Base-by-base conservation (phyloP, 2,113 vertebrate genomes). In the Crocuta crocuta region DNA sequence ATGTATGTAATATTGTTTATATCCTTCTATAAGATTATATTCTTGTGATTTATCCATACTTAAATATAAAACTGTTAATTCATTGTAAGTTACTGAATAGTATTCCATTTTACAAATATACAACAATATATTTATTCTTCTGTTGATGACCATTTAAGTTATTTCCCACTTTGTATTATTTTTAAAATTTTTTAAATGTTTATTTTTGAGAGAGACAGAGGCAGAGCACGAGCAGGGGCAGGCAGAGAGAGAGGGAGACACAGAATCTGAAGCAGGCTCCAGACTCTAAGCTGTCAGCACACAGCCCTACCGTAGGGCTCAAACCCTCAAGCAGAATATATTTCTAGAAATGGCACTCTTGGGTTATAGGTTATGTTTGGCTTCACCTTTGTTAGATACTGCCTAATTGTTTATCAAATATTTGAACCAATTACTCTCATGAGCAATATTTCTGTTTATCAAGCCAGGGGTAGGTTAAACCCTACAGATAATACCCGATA, bases 111-210 rank as follows among this genome's bases (percentile, higher is more conserved):
- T 63, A 79, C 7, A 13, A 68, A 63, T 68, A 74, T 45, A 24
- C 45, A n/a, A 16, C 12, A 70, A 35, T 74, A 35, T 86, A 15
- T 83, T 10, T 48, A 15, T 71, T 87, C 61, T 86, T 90, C 79
- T 68, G 19, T 35, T 82, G 58, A 71, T 11, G 12, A 39, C 26
- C 53, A 93, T 73, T 93, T 84, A 68, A 16, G 33, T 94, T 76
- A 45, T 92, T 95, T 88, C 90, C 35, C 68, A n/a, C 66, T 85
- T 95, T 84, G 53, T 61, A 50, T 84, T 88, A 63, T 55, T 58
- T 6, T 61, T 50, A 12, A 50, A 50, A 50, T 61, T 61, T 23
- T 61, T 10, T 61, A 8, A 61, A 61, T 61, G 21, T 23, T 61
- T 61, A 61, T 61, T 61, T 61, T 61, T 61, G 58, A 19, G 58